phyloP scores from a whole-genome alignment of 2,113 vertebrate genomes.

The Lophius piscatorius region DNA sequence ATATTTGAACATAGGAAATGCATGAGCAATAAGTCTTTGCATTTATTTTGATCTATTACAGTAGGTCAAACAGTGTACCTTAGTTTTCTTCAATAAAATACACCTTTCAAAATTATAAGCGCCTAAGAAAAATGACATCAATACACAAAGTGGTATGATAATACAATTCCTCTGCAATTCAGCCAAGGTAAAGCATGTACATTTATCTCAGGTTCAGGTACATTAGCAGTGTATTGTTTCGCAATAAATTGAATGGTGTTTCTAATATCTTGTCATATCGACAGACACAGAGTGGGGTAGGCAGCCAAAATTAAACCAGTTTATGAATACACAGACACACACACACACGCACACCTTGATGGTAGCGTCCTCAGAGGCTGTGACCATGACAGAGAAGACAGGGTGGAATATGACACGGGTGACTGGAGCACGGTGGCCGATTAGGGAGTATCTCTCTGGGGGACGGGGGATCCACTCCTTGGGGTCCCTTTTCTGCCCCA shows the following conservation, averaged over 20 bases:
- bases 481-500: constrained; percentile 96
- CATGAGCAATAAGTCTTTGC: no score
- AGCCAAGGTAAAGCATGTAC: no score
- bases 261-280: not conserved
- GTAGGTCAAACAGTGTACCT: no score
- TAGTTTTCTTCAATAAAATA: no score
- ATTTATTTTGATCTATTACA: no score
- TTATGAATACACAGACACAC: not conserved
- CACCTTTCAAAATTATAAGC: no score
- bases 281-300: not conserved
- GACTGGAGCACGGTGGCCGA: constrained; percentile 96
- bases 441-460: constrained; percentile 96
- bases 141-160: no score
- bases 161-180: no score
- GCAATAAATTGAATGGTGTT: not conserved
- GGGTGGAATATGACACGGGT: constrained; percentile 99
- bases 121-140: no score
- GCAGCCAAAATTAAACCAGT: no score
- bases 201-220: no score
- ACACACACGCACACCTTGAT: constrained; percentile 87
- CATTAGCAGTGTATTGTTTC: not conserved
- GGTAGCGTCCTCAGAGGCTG: constrained; percentile 98
- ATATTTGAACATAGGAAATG: no score
- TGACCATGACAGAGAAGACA: constrained; percentile 99
- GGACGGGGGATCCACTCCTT: constrained; percentile 99